Base-by-base conservation (phyloP, 2,113 vertebrate species). In the Chlamydotis undulata region DNA sequence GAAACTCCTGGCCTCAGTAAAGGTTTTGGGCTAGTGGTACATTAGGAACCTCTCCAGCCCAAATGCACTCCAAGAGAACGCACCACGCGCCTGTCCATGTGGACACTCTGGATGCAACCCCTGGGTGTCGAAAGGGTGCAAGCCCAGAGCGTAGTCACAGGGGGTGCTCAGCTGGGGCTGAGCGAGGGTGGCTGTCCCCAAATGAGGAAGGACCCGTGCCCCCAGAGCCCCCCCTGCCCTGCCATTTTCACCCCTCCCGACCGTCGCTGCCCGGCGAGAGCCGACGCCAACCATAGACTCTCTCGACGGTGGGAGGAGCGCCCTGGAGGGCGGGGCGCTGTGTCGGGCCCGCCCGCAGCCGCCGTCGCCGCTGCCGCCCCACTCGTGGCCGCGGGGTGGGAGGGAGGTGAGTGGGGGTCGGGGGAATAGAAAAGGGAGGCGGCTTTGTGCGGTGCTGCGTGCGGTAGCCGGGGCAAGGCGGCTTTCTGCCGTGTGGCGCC, bases 31-130 rank as follows among this genome's bases (percentile, higher is more conserved):
- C 47, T 4, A 1, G 9, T 0, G 53, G 37, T 8, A 26, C 24
- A 2, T 8, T 4, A 14, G 0, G 3, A 41, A 25, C 59, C 43
- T 17, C 19, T 26, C 17, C 78, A 83, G 15, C 56, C 14, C 41
- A 4, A 65, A 37, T 0, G 5, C 0, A 3, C 61, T 19, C 2
- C 12, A 6, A 10, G 11, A 13, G 29, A 49, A 9, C 0, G 5
- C 53, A 7, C 19, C 41, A 0, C 0, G 2, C 1, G 10, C 14
- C 28, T 24, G 10, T 2, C 21, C 17, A 11, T 2, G 22, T 3
- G 1, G 25, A 4, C 37, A 6, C 0, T 6, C 25, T 39, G 5
- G 75, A 16, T 4, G 37, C 53, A 35, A 13, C 6, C 22, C 49
- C 18, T 10, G 1, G 17, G 24, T 14, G 26, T 2, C 4, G 5